Evolutionary conservation across 2,113 vertebrate genomes (phyloP), one percentile per base, ranked within the genome.

Genomic region (Ceyx margarethae): DNA sequence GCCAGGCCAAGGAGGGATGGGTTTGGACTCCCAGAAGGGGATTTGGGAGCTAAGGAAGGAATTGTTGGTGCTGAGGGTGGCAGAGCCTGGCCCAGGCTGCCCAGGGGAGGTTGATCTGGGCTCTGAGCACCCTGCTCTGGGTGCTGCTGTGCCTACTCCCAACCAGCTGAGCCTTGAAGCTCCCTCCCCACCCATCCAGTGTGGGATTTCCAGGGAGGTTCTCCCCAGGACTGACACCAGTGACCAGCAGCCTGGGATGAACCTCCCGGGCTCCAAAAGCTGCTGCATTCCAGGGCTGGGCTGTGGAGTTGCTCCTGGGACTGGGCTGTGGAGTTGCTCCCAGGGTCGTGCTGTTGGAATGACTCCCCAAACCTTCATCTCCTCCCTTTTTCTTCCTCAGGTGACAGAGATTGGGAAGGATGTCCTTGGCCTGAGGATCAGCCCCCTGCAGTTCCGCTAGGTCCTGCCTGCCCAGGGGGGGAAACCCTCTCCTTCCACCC

Each of bases 321-420:
- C 15, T 53, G 51, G 51, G 51, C 50, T 51, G 23, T 51, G 23
- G 26, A 33, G 56, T 2, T 17, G 26, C 21, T 67, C 51, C 17
- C 11, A 37, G 23, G 48, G 22, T 23, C 29, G 51, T 26, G 51
- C 50, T 51, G 23, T 51, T 37, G 23, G 26, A 33, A 51, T 2
- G 15, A 22, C 21, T 67, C 51, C 17, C 11, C 37, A 3, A 60
- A 14, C 23, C 5, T 13, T 68, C 26, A 50, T 81, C 71, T 11
- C n/a, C 33, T 45, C 51, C 42, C 14, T 85, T 64, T 60, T 46
- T 28, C 2, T 45, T 87, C 73, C 37, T 17, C 74, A 99, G 99
- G 99, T 98, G 89, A 99, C 99, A 0, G 99, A 99, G 97, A 98
- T 99, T 0, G 99, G 99, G 48, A 99, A 98, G 94, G 99, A 99